A percentile compares a stretch with the other conserved stretches of the same genome.
phyloP scores from a whole-genome alignment of 2,888 invertebrate genomes.

The Pinctada fucata region DNA sequence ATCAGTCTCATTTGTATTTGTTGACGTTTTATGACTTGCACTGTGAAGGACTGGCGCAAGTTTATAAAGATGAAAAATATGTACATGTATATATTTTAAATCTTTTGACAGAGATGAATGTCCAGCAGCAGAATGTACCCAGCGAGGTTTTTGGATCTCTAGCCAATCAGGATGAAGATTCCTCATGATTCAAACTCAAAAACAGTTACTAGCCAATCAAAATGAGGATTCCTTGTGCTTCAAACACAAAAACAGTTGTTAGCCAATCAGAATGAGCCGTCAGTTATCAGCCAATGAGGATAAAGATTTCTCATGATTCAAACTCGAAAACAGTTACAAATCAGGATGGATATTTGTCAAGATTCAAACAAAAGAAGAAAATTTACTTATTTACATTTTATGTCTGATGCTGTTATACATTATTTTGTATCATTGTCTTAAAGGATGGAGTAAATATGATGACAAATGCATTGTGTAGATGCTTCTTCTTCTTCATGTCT shows the following conservation, averaged over 20 bases:
- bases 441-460: no score
- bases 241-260: slow-evolving; percentile 51
- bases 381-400: no score
- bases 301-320: slow-evolving; percentile 9
- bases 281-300: slow-evolving; percentile 63
- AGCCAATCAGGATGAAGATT: slow-evolving; percentile 61
- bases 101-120: slow-evolving; percentile 75
- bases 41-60: no score
- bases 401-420: no score
- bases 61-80: no score
- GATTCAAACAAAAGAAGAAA: background rate
- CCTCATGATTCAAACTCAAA: background rate
- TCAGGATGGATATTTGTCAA: slow-evolving; percentile 50
- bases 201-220: slow-evolving; percentile 65
- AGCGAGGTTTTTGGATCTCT: slow-evolving; percentile 90
- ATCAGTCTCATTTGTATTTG: background rate
- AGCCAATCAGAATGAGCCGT: slow-evolving; percentile 59
- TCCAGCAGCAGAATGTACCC: slow-evolving; percentile 91
- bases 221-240: slow-evolving; percentile 42
- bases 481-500: no score
- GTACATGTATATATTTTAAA: no score
- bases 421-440: no score
- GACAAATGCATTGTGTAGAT: no score
- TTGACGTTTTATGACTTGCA: background rate
- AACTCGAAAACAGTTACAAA: slow-evolving; percentile 46